Evolutionary conservation across 2,113 vertebrate genomes (phyloP).

Genomic region (Centropus unirufus): DNA sequence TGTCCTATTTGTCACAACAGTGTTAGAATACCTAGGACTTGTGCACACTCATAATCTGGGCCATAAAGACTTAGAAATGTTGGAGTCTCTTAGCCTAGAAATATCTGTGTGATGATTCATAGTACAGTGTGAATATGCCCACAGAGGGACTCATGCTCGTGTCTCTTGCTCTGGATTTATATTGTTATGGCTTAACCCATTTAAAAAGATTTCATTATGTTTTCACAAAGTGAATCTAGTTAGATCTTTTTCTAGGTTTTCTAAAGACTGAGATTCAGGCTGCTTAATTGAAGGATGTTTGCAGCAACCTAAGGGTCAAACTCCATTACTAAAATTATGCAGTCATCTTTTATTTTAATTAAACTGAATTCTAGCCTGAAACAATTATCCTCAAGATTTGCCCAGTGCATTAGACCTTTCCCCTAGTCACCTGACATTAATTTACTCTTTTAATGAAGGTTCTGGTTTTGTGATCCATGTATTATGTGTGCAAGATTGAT

Average conservation of each 20-base stretch:
- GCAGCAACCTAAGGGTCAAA: not conserved
- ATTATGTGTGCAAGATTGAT: slow-evolving; percentile 25
- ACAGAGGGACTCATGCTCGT: not conserved
- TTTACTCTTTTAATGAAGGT: slow-evolving; percentile 24
- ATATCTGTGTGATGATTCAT: not conserved
- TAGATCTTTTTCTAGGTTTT: not conserved
- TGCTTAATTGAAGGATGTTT: slow-evolving; percentile 25
- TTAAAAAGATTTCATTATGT: not conserved
- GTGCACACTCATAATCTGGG: not conserved
- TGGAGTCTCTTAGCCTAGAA: not conserved
- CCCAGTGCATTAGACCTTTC: not conserved
- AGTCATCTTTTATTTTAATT: slow-evolving; percentile 32
- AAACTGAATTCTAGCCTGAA: not conserved
- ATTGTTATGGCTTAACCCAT: not conserved
- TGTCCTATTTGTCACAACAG: not conserved
- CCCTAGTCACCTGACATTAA: slow-evolving; percentile 6
- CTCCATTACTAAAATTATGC: not conserved
- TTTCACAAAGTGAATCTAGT: not conserved
- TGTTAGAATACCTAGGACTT: not conserved
- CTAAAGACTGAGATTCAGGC: not conserved
- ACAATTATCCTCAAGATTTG: not conserved
- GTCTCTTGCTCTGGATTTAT: not conserved
- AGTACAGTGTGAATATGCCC: not conserved
- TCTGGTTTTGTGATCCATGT: not conserved
- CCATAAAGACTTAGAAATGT: not conserved